Percentiles rank a stretch among this genome's conserved stretches.
Conservation (phyloP, 2,797 vertebrate species). For the Rhynchotus rufescens region DNA sequence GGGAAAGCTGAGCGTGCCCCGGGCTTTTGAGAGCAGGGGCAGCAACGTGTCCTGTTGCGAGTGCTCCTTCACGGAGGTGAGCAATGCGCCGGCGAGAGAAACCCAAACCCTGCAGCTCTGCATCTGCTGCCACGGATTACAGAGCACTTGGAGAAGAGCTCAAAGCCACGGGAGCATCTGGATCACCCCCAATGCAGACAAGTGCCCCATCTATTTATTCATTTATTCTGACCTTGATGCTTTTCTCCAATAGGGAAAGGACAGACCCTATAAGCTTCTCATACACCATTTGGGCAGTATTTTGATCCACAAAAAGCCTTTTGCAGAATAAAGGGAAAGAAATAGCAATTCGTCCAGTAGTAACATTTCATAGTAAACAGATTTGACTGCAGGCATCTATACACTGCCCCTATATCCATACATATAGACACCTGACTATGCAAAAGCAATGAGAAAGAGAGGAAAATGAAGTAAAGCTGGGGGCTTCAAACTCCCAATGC, state of each 20-base stretch:
- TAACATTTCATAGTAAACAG: neutral
- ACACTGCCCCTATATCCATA: neutral
- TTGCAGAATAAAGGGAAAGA: neutral
- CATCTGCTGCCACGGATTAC: constrained; percentile 42
- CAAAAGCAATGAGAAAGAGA: neutral
- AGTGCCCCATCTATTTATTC: neutral
- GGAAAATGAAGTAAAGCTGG: neutral
- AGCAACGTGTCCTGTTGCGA: neutral
- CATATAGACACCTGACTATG: neutral
- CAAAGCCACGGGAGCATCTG: neutral
- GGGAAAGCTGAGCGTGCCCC: constrained; percentile 8
- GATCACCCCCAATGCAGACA: neutral
- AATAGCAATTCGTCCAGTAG: neutral
- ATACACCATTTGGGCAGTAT: accelerated
- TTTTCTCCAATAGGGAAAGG: neutral
- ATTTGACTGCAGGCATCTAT: neutral
- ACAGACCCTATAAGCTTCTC: neutral
- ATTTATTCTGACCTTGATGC: neutral
- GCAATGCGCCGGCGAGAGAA: neutral
- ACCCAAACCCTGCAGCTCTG: neutral
- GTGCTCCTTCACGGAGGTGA: neutral
- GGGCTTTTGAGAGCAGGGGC: neutral
- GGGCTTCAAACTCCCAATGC: neutral
- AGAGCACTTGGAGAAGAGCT: constrained; percentile 30
- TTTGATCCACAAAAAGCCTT: neutral